Evolutionary conservation across 1,140 invertebrate species (phyloP).

Genomic region (Anoplophora glabripennis): DNA sequence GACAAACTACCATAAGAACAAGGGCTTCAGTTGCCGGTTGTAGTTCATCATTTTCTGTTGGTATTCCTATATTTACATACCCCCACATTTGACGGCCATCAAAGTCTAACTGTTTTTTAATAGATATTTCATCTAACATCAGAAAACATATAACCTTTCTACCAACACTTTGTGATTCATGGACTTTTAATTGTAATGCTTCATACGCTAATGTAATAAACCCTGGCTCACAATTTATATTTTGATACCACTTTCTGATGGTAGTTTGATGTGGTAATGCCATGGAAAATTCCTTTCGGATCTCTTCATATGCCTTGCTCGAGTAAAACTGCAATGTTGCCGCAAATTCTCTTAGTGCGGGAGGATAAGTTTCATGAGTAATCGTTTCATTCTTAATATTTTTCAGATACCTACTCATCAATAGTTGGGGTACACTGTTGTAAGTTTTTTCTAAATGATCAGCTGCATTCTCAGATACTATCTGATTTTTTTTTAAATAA

Average conservation of each 20-base stretch:
- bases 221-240: slow-evolving; percentile 36
- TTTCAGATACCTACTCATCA: too few species aligned
- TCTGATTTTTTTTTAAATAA: too few species aligned
- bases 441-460: too few species aligned
- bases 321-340: slow-evolving; percentile 39
- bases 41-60: slow-evolving; percentile 24
- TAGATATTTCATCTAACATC: slow-evolving; percentile 41
- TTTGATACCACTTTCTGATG: slow-evolving; percentile 39
- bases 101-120: slow-evolving; percentile 38
- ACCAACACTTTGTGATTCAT: slow-evolving; percentile 4
- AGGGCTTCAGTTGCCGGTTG: slow-evolving; percentile 34
- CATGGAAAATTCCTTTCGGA: slow-evolving; percentile 25
- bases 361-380: too few species aligned
- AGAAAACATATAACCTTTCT: slow-evolving; percentile 30
- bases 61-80: slow-evolving; percentile 37
- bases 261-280: slow-evolving; percentile 37
- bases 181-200: neutral
- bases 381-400: too few species aligned
- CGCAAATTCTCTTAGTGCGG: slow-evolving; percentile 14
- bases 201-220: slow-evolving; percentile 32
- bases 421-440: too few species aligned
- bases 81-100: slow-evolving; percentile 28
- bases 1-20: slow-evolving; percentile 38
- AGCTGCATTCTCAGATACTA: too few species aligned
- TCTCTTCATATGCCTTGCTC: slow-evolving; percentile 32